Base-by-base conservation (phyloP, 2,797 vertebrate species). In the Fistularia commersonii region DNA sequence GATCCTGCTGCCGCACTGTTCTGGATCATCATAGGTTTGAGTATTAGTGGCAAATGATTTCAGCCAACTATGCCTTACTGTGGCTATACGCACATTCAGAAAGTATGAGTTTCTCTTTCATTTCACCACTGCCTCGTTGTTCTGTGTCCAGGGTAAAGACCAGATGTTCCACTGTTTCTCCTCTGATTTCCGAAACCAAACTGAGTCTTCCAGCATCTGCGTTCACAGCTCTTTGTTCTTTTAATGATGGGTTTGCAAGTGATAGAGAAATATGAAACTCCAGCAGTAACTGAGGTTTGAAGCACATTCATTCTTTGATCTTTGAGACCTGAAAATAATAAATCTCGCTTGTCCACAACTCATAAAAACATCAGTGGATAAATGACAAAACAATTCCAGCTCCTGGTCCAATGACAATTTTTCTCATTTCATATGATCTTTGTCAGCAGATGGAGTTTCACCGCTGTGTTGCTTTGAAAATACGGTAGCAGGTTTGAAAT, bases 91-190 rank as follows among this genome's bases (percentile, higher is more conserved):
- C 69, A 57, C 87, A 83, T 85, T 90, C 80, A 79, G 55, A 85
- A 82, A 75, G 81, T 82, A 82, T 76, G 73, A 86, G 81, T 79
- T 82, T 84, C 64, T 68, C 76, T 82, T 86, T 85, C 67, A 76
- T 80, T 83, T 77, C 68, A 59, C 74, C 77, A 71, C 64, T 45
- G 67, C 68, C 66, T 70, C 50, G 83, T 80, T 82, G 81, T 82
- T 83, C 80, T 76, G 72, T 69, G 80, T 84, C 81, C 85, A 82
- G 86, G 65, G 68, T 67, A 77, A 77, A 82, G 83, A 85, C 85
- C 90, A 92, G 90, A 91, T 91, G 90, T 89, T 88, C 73, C 70
- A 76, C 76, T 80, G 70, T 80, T 82, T 85, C 80, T 79, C 64
- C 79, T 86, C 74, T 80, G 83, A 78, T 84, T 84, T 83, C 82